Percentiles rank a stretch among this genome's conserved stretches.
Evolutionary conservation across 2,888 invertebrate species (phyloP).

Genomic region (Chorisops tibialis): DNA sequence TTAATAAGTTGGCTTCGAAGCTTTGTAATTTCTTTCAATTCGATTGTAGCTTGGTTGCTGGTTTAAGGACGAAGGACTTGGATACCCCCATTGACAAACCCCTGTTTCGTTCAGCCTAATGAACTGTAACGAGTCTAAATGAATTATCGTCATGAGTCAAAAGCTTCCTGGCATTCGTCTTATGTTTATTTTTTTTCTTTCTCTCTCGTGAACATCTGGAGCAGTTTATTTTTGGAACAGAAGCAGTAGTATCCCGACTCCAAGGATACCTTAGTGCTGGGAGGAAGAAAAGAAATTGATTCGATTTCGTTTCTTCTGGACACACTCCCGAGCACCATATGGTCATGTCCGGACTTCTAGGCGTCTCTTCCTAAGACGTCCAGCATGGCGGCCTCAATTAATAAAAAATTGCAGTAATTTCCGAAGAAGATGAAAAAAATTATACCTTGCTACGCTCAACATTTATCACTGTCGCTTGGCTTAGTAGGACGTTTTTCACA

Average conservation of each 20-base stretch:
- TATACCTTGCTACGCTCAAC: slow-evolving; percentile 13
- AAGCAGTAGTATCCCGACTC: no score
- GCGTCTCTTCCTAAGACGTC: not conserved
- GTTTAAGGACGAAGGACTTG: not conserved
- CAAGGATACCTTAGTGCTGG: not conserved
- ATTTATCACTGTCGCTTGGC: slow-evolving; percentile 17
- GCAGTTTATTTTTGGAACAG: not conserved
- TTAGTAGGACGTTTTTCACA: not conserved
- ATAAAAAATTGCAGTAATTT: slow-evolving; percentile 26
- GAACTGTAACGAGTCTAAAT: slow-evolving; percentile 25
- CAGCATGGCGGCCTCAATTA: slow-evolving; percentile 18
- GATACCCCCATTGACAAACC: not conserved
- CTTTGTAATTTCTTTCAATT: not conserved
- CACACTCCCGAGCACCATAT: slow-evolving; percentile 3
- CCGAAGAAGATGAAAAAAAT: slow-evolving; percentile 6
- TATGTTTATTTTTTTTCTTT: no score
- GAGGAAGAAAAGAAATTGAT: slow-evolving; percentile 12
- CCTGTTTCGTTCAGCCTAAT: slow-evolving; percentile 8
- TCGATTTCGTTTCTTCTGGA: slow-evolving; percentile 15
- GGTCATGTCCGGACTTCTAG: not conserved
- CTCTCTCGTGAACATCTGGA: slow-evolving; percentile 8
- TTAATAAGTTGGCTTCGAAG: slow-evolving; percentile 18
- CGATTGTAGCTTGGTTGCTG: not conserved
- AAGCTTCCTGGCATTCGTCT: slow-evolving; percentile 10
- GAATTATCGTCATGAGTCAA: slow-evolving; percentile 20